Conservation (phyloP, 1,140 invertebrate genomes). For the Zaprionus camerounensis region DNA sequence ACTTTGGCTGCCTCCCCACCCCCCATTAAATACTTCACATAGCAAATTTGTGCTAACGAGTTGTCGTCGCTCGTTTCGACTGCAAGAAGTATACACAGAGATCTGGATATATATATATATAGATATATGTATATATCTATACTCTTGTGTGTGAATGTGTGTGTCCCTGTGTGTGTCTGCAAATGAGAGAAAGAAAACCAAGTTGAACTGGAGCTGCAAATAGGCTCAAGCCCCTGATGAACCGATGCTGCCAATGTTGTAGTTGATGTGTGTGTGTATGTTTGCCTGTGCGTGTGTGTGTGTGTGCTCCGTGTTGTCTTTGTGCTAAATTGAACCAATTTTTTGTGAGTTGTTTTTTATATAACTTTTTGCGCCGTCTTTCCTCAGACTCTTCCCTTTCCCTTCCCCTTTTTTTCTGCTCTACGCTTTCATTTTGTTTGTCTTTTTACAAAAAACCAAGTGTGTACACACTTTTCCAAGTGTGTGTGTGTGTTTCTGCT, state of each 20-base stretch:
- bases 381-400: neutral
- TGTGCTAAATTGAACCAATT: conserved; percentile 81
- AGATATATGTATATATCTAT: neutral
- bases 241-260: conserved; percentile 36
- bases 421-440: conserved; percentile 74
- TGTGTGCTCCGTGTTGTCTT: conserved; percentile 52
- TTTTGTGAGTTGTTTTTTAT: conserved; percentile 51
- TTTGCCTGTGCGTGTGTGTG: neutral
- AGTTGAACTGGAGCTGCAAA: conserved; percentile 53
- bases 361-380: conserved; percentile 33
- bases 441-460: conserved; percentile 40
- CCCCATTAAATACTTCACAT: conserved; percentile 42
- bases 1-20: neutral
- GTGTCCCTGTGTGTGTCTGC: neutral
- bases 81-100: conserved; percentile 26
- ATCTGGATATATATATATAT: conserved; percentile 1
- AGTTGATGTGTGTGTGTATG: conserved; percentile 15
- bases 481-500: conserved; percentile 1
- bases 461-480: conserved; percentile 13
- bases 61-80: conserved; percentile 67
- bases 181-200: conserved; percentile 33
- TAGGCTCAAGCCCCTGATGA: conserved; percentile 56
- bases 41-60: conserved; percentile 78
- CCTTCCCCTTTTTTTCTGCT: conserved; percentile 40
- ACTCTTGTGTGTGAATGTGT: neutral